Conservation (phyloP, 1,140 invertebrate genomes). For the Drosophila ercepeae region DNA sequence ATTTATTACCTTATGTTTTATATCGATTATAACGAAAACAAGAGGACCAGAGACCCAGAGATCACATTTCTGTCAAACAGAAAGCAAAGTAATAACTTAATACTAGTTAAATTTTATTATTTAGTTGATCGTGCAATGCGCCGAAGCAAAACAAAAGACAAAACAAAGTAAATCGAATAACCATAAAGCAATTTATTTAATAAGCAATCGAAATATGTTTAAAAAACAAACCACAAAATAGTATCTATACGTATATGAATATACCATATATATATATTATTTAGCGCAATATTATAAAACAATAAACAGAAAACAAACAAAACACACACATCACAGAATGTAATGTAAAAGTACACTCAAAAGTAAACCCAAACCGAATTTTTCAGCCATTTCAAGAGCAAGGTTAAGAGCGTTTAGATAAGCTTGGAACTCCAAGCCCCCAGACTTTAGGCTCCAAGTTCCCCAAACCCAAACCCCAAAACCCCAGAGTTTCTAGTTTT, state of each 20-base stretch:
- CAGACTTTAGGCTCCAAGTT: background rate
- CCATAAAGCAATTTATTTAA: constrained; percentile 31
- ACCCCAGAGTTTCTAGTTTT: constrained; percentile 12
- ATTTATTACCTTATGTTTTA: constrained; percentile 41
- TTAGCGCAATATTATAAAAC: constrained; percentile 75
- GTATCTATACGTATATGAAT: constrained; percentile 47
- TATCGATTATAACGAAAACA: constrained; percentile 6
- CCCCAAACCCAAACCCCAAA: background rate
- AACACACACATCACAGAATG: constrained; percentile 8
- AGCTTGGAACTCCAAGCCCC: background rate
- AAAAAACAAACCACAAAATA: constrained; percentile 52
- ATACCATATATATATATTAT: constrained; percentile 62
- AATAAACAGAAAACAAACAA: constrained; percentile 15
- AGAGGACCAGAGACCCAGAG: no score
- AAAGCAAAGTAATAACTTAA: constrained; percentile 42
- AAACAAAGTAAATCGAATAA: constrained; percentile 27
- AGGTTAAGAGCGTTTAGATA: constrained; percentile 65
- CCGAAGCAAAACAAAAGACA: constrained; percentile 15
- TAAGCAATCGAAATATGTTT: constrained; percentile 62
- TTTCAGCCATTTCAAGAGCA: constrained; percentile 67
- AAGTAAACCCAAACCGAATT: constrained; percentile 22
- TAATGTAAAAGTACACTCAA: constrained; percentile 24
- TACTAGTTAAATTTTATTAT: constrained; percentile 70
- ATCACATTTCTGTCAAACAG: constrained; percentile 77
- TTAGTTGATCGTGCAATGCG: constrained; percentile 63